phyloP scores from a whole-genome alignment of 2,797 vertebrate species.

The Monodelphis domestica region DNA sequence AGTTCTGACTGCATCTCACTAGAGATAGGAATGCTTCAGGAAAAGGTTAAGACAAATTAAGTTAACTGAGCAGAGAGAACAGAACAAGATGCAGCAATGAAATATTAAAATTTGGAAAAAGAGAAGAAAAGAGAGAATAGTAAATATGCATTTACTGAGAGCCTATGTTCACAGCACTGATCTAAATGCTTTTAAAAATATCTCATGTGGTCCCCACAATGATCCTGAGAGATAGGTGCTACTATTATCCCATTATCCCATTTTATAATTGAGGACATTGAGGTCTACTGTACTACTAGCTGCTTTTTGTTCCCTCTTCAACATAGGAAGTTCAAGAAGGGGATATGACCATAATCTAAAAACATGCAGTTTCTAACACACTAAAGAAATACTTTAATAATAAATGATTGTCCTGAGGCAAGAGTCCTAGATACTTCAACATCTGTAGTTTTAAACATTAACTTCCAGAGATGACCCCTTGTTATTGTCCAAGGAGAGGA shows the following conservation, averaged over 20 bases:
- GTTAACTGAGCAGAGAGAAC: not conserved
- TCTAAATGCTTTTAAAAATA: not conserved
- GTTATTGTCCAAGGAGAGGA: not conserved
- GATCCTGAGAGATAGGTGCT: no score
- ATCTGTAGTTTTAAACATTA: not conserved
- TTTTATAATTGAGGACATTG: not conserved
- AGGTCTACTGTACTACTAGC: not conserved
- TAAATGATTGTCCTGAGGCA: not conserved
- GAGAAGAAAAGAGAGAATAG: not conserved
- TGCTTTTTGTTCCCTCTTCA: not conserved
- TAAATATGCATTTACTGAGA: not conserved
- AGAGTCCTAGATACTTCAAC: not conserved
- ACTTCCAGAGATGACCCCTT: not conserved
- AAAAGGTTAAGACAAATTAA: not conserved
- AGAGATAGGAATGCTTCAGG: not conserved
- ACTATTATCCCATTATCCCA: not conserved
- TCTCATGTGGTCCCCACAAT: not conserved
- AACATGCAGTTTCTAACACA: not conserved
- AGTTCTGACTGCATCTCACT: not conserved
- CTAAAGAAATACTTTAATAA: not conserved
- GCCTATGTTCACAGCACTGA: not conserved
- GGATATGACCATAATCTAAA: not conserved
- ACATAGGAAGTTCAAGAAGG: not conserved
- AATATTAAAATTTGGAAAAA: not conserved
- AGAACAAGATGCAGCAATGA: not conserved